These are phyloP conservation scores for Emys orbicularis DNA, from an alignment of 2,797 vertebrate species.

Conservation along the genomic window DNA sequence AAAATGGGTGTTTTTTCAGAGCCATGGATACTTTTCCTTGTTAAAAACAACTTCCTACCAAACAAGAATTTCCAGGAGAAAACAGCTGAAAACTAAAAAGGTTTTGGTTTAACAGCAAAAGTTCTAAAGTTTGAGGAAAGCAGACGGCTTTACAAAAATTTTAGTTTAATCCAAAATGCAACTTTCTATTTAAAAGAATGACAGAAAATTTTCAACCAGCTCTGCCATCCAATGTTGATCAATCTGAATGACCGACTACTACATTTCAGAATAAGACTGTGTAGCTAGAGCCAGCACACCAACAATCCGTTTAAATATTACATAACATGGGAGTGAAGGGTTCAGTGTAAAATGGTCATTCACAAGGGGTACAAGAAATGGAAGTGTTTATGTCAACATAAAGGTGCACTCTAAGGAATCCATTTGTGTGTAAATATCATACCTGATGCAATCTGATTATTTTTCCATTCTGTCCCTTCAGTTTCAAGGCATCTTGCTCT, in stretches of 20 bases:
- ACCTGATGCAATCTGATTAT: background rate
- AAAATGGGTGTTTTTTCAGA: background rate
- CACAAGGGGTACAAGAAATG: background rate
- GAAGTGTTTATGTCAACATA: background rate
- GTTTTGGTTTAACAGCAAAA: too few species aligned
- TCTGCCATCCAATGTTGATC: background rate
- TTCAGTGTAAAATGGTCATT: background rate
- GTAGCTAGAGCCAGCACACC: background rate
- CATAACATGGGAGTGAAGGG: background rate
- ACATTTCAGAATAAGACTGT: background rate
- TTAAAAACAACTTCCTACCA: too few species aligned
- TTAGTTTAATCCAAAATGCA: too few species aligned
- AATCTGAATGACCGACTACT: background rate
- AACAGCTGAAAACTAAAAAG: too few species aligned
- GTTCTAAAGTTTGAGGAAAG: too few species aligned
- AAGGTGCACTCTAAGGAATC: background rate
- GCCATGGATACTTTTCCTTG: too few species aligned
- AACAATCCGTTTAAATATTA: background rate
- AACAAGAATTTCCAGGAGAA: too few species aligned
- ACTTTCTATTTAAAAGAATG: too few species aligned
- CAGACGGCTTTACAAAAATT: too few species aligned
- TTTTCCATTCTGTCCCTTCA: background rate
- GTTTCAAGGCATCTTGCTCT: background rate
- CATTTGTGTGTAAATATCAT: background rate
- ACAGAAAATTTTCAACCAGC: background rate